These are phyloP conservation scores for Penaeus japonicus DNA, from an alignment of 1,140 invertebrate species.

Conservation along the genomic window DNA sequence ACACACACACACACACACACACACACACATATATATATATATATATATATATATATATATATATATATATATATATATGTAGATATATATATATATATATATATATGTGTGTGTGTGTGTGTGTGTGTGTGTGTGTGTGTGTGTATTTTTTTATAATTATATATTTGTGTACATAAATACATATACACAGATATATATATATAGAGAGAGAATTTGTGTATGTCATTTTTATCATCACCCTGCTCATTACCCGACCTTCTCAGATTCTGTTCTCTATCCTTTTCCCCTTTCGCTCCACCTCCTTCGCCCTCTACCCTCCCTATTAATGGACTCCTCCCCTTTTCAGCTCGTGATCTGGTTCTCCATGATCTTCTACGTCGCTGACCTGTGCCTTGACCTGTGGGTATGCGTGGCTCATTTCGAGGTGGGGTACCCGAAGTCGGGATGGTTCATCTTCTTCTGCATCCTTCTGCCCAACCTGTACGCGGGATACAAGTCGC, in stretches of 20 bases:
- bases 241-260: no score
- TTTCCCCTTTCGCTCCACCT: no score
- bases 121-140: no score
- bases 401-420: slow-evolving; percentile 43
- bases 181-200: no score
- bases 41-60: not conserved
- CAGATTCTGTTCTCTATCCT: no score
- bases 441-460: slow-evolving; percentile 58
- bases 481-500: slow-evolving; percentile 58
- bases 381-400: slow-evolving; percentile 49
- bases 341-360: slow-evolving; percentile 37
- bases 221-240: no score
- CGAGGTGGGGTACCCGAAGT: not conserved
- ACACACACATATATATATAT: not conserved
- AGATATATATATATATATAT: slow-evolving; percentile 7
- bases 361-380: slow-evolving; percentile 42
- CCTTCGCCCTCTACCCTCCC: no score
- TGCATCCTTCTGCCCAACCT: slow-evolving; percentile 56
- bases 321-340: no score
- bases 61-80: slow-evolving; percentile 7
- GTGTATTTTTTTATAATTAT: not conserved
- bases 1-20: not conserved
- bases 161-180: not conserved
- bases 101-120: no score
- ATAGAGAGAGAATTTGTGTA: no score